Conservation (phyloP, 2,113 vertebrate species). For the Pampusana beccarii region DNA sequence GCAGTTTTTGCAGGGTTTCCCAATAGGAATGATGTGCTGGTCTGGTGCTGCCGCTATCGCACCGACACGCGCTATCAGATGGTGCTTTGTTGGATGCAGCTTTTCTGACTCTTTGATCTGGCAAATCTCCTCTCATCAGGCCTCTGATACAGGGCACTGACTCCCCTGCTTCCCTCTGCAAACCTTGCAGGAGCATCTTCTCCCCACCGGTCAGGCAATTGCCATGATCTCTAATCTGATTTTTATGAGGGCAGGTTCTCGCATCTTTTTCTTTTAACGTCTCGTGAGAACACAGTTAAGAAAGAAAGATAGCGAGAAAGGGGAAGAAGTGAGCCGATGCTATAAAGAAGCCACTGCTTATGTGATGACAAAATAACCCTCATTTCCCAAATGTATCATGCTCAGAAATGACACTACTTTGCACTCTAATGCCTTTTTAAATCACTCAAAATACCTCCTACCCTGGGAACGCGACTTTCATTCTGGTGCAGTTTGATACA, state of each 20-base stretch:
- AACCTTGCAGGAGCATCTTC: not conserved
- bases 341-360: not conserved
- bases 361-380: not conserved
- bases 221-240: not conserved
- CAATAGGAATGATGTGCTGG: not conserved
- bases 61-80: not conserved
- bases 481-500: not conserved
- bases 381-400: slow-evolving; percentile 1
- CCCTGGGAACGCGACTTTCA: not conserved
- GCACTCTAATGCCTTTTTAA: not conserved
- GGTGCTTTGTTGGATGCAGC: not conserved
- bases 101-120: not conserved
- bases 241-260: not conserved
- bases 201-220: not conserved
- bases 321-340: not conserved
- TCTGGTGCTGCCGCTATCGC: not conserved
- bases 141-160: not conserved
- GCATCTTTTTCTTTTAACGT: not conserved
- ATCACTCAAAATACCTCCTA: not conserved
- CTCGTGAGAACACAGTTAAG: not conserved
- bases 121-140: not conserved
- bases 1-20: not conserved
- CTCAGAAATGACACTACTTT: not conserved
- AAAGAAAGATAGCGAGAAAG: not conserved
- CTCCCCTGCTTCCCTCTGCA: not conserved